Conservation (phyloP, 2,113 vertebrate genomes). For the Pluvianellus socialis region DNA sequence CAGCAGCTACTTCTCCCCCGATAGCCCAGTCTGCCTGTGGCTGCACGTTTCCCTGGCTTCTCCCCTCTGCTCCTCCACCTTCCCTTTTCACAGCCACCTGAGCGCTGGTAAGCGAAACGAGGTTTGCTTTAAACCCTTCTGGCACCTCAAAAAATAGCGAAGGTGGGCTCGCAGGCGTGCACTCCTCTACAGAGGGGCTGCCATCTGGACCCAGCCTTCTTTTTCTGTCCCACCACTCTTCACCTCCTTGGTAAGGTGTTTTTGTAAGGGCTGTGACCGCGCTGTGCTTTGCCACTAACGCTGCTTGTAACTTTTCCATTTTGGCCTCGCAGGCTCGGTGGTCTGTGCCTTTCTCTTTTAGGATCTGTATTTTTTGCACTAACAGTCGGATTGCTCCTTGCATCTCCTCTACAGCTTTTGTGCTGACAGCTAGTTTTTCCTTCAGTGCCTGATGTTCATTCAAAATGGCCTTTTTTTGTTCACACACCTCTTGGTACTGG, state of each 20-base stretch:
- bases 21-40: neutral
- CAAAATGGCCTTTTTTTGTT: constrained; percentile 33
- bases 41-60: neutral
- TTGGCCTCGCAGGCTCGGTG: neutral
- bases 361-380: constrained; percentile 10
- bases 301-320: neutral
- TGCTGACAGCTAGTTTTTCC: constrained; percentile 2
- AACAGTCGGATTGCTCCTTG: neutral
- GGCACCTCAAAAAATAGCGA: neutral
- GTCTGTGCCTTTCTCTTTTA: constrained; percentile 14
- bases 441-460: constrained; percentile 23
- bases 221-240: neutral
- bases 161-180: fast-evolving
- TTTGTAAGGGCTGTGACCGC: fast-evolving
- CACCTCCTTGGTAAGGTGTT: neutral
- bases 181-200: neutral
- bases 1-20: fast-evolving
- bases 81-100: neutral
- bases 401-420: neutral
- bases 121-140: neutral
- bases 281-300: neutral
- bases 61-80: neutral
- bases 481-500: constrained; percentile 25
- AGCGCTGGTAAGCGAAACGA: fast-evolving
- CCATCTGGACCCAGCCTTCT: neutral